Evolutionary conservation across 2,888 invertebrate genomes (phyloP).

Genomic region (Ectemnius continuus): DNA sequence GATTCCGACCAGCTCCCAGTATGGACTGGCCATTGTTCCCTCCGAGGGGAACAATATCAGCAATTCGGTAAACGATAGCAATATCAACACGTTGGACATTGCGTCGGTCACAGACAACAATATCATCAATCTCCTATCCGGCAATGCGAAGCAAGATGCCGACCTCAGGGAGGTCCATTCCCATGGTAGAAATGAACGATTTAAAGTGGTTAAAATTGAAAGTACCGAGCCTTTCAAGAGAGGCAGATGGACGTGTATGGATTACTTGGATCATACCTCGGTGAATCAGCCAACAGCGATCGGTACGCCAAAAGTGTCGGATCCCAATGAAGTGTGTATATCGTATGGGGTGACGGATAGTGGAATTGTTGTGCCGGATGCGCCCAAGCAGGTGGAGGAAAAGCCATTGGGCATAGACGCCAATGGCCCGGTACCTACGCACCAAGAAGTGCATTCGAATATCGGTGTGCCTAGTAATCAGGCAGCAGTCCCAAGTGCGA

Average conservation of each 20-base stretch:
- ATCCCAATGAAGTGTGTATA: slow-evolving; percentile 77
- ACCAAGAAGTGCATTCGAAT: slow-evolving; percentile 66
- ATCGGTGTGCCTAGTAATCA: slow-evolving; percentile 66
- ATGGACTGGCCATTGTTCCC: slow-evolving; percentile 89
- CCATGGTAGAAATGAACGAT: slow-evolving; percentile 88
- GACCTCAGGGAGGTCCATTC: slow-evolving; percentile 84
- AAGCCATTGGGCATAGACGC: slow-evolving; percentile 67
- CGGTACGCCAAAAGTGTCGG: slow-evolving; percentile 70
- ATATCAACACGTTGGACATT: slow-evolving; percentile 72
- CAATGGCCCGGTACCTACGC: slow-evolving; percentile 71
- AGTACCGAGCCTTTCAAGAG: slow-evolving; percentile 95
- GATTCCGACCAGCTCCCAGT: slow-evolving; percentile 90
- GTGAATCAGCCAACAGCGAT: slow-evolving; percentile 73
- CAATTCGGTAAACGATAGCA: slow-evolving; percentile 74
- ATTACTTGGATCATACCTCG: slow-evolving; percentile 92
- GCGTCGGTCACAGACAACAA: slow-evolving; percentile 76
- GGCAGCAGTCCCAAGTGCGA: slow-evolving; percentile 65
- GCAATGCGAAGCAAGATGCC: slow-evolving; percentile 77
- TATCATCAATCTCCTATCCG: slow-evolving; percentile 75
- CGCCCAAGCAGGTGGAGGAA: slow-evolving; percentile 68
- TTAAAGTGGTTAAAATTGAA: slow-evolving; percentile 95
- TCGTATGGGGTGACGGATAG: slow-evolving; percentile 76
- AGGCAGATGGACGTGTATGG: slow-evolving; percentile 96
- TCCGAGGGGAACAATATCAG: slow-evolving; percentile 78
- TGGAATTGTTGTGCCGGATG: slow-evolving; percentile 71